A percentile compares a stretch with the other conserved stretches of the same genome.
Evolutionary conservation across 2,113 vertebrate species (phyloP).

Genomic region (Sorex araneus): DNA sequence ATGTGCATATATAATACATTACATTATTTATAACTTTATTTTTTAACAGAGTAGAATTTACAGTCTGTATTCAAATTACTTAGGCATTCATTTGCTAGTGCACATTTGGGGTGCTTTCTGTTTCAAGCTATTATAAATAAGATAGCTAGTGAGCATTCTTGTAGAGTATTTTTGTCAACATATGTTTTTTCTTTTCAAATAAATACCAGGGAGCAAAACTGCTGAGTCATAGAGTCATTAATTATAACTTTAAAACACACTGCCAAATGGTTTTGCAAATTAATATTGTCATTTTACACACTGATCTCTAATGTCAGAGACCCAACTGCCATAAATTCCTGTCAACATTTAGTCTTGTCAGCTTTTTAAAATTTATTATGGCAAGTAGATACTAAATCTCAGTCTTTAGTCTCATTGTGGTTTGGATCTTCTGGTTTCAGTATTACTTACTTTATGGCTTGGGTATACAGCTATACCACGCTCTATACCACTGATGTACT

Average conservation of each 20-base stretch:
- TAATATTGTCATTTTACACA: constrained; percentile 9
- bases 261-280: constrained; percentile 6
- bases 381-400: neutral
- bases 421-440: too few species aligned
- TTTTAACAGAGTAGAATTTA: constrained; percentile 18
- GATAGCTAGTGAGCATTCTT: neutral
- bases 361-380: constrained; percentile 39
- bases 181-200: constrained; percentile 29
- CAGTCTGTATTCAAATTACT: neutral
- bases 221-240: neutral
- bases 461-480: too few species aligned
- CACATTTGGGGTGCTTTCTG: neutral
- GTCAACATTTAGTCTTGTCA: neutral
- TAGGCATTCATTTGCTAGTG: neutral
- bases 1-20: neutral
- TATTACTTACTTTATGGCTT: too few species aligned
- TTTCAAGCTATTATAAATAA: neutral
- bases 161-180: constrained; percentile 20
- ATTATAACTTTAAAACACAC: constrained; percentile 1
- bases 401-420: neutral
- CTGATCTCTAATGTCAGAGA: neutral
- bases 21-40: neutral
- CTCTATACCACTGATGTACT: too few species aligned
- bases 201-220: constrained; percentile 1
- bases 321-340: neutral